Conservation (phyloP, 2,113 vertebrate species). For the Spea bombifrons region DNA sequence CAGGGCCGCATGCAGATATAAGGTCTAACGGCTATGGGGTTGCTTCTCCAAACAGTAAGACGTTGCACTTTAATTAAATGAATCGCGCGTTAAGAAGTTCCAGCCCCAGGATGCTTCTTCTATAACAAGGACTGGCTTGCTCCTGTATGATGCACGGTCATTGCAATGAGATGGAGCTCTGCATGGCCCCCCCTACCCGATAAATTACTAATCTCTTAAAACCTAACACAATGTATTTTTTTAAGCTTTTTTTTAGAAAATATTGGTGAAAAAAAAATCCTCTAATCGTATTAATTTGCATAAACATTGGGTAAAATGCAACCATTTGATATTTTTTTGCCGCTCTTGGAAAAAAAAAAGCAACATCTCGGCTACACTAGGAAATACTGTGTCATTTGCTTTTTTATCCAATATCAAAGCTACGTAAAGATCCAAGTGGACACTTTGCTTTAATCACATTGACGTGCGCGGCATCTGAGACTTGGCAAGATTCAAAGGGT, state of each 20-base stretch:
- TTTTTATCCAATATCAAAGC: slow-evolving; percentile 40
- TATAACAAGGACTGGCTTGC: too few relatives aligned
- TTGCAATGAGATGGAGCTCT: too few relatives aligned
- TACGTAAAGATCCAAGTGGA: slow-evolving; percentile 38
- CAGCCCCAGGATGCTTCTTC: too few relatives aligned
- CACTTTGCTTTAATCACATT: slow-evolving; percentile 36
- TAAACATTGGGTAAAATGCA: slow-evolving; percentile 19
- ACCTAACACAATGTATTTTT: background rate
- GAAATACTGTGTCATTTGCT: slow-evolving; percentile 9
- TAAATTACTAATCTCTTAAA: background rate
- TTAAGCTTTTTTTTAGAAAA: background rate
- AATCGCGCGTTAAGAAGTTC: too few relatives aligned
- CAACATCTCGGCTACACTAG: slow-evolving; percentile 11
- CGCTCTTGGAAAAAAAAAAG: slow-evolving; percentile 6
- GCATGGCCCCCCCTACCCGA: too few relatives aligned
- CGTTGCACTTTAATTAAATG: too few relatives aligned
- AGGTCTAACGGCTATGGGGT: too few relatives aligned
- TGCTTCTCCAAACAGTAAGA: too few relatives aligned
- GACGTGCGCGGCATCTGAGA: slow-evolving; percentile 18
- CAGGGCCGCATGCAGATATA: too few relatives aligned
- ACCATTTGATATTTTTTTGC: slow-evolving; percentile 23
- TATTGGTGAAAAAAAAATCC: background rate
- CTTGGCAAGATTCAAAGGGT: slow-evolving; percentile 26
- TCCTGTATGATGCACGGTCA: too few relatives aligned
- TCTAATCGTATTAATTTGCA: slow-evolving; percentile 18